phyloP scores from a whole-genome alignment of 2,888 invertebrate genomes.

The Cyclophora albipunctata region DNA sequence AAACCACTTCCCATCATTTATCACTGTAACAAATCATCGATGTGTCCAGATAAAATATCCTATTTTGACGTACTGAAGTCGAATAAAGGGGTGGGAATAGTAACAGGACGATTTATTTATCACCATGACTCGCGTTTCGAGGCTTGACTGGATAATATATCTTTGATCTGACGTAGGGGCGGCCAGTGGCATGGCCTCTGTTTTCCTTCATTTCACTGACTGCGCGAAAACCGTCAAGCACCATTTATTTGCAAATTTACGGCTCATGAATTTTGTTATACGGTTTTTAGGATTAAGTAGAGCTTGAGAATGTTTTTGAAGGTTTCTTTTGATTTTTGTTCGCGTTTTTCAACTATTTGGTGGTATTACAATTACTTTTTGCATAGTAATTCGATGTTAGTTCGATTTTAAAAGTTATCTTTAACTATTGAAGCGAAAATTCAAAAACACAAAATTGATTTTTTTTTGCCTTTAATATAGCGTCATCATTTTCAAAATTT shows the following conservation, averaged over 20 bases:
- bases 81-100: conserved; percentile 31
- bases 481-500: too few species aligned
- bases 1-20: conserved; percentile 42
- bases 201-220: conserved; percentile 66
- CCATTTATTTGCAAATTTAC: conserved; percentile 65
- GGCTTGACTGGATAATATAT: conserved; percentile 39
- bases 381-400: too few species aligned
- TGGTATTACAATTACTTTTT: too few species aligned
- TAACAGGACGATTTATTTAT: conserved; percentile 31
- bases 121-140: conserved; percentile 37
- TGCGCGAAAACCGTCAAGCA: conserved; percentile 63
- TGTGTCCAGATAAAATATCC: conserved; percentile 33
- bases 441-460: too few species aligned
- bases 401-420: too few species aligned
- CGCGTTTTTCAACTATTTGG: too few species aligned
- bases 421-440: too few species aligned
- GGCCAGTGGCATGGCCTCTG: conserved; percentile 34
- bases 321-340: conserved; percentile 2
- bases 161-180: conserved; percentile 34
- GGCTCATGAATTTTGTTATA: conserved; percentile 54
- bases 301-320: conserved; percentile 2
- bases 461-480: too few species aligned
- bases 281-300: conserved; percentile 31
- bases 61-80: conserved; percentile 41
- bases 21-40: conserved; percentile 48